A percentile compares a stretch with the other conserved stretches of the same genome.
Conservation (phyloP, 2,113 vertebrate species). For the Pitta sordida region DNA sequence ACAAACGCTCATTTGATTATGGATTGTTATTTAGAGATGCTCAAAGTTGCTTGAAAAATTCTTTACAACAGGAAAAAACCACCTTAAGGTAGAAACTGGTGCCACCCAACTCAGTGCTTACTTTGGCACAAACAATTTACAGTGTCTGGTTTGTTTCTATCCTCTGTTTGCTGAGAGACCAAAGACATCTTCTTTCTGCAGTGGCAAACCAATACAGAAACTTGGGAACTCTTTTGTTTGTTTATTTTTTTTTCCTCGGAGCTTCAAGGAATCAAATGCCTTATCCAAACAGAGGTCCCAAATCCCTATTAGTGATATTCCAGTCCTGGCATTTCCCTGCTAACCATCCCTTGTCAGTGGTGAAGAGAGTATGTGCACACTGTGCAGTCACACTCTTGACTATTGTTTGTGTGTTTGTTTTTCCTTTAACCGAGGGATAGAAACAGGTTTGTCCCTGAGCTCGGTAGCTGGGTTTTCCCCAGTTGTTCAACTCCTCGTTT, state of each 20-base stretch:
- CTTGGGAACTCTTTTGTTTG: neutral
- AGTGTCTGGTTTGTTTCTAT: neutral
- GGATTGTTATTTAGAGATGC: neutral
- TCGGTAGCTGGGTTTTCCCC: neutral
- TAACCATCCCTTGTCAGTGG: neutral
- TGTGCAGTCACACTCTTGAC: fast-evolving
- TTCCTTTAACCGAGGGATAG: neutral
- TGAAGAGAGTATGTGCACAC: fast-evolving
- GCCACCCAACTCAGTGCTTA: neutral
- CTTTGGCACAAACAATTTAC: neutral
- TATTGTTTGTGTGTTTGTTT: fast-evolving
- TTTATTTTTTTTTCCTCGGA: neutral
- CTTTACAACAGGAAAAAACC: neutral
- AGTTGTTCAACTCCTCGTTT: neutral
- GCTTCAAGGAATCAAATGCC: neutral
- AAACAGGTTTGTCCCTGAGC: neutral
- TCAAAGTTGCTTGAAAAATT: neutral
- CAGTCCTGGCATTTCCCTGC: neutral
- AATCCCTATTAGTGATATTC: neutral
- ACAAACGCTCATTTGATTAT: neutral
- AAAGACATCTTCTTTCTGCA: neutral
- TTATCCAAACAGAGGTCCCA: neutral
- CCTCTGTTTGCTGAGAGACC: neutral
- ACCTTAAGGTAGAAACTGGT: neutral
- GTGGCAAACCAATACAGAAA: neutral